These are phyloP conservation scores for Mythimna pallens DNA, from an alignment of 2,888 invertebrate species.

Conservation along the genomic window DNA sequence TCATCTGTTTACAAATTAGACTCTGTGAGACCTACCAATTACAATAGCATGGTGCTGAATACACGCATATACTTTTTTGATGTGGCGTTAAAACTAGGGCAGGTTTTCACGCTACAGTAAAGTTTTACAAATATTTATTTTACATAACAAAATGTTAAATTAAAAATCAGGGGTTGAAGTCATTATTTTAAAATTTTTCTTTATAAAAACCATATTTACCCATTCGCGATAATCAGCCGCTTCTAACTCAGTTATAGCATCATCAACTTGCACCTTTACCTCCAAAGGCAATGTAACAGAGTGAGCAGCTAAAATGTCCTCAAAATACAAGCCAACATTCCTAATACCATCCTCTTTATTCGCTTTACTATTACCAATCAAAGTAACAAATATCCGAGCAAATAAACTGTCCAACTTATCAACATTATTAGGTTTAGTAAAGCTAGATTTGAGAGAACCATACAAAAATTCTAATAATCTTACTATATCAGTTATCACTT, in stretches of 20 bases:
- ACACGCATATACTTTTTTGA: too few relatives aligned
- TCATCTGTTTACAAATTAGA: too few relatives aligned
- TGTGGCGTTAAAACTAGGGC: too few relatives aligned
- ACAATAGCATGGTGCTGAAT: too few relatives aligned
- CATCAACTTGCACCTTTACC: slow-evolving; percentile 95
- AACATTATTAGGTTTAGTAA: slow-evolving; percentile 89
- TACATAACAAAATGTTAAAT: too few relatives aligned
- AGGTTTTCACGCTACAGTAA: too few relatives aligned
- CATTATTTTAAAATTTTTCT: too few relatives aligned
- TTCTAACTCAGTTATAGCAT: slow-evolving; percentile 96
- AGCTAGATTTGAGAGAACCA: slow-evolving; percentile 88
- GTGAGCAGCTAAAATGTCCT: slow-evolving; percentile 92
- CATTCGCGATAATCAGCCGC: slow-evolving; percentile 97
- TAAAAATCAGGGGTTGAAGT: too few relatives aligned
- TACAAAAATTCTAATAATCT: slow-evolving; percentile 91
- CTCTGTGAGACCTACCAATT: too few relatives aligned
- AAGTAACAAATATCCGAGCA: slow-evolving; percentile 89
- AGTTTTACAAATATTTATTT: too few relatives aligned
- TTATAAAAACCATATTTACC: slow-evolving; percentile 85
- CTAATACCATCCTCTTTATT: slow-evolving; percentile 42
- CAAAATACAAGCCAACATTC: slow-evolving; percentile 84
- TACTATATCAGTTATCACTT: slow-evolving; percentile 85
- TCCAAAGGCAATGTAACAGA: slow-evolving; percentile 93
- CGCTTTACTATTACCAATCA: slow-evolving; percentile 76
- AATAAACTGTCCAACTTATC: slow-evolving; percentile 93